Evolutionary conservation across 2,797 vertebrate genomes (phyloP), one percentile per base, ranked within the genome.

Genomic region (Xenops minutus): DNA sequence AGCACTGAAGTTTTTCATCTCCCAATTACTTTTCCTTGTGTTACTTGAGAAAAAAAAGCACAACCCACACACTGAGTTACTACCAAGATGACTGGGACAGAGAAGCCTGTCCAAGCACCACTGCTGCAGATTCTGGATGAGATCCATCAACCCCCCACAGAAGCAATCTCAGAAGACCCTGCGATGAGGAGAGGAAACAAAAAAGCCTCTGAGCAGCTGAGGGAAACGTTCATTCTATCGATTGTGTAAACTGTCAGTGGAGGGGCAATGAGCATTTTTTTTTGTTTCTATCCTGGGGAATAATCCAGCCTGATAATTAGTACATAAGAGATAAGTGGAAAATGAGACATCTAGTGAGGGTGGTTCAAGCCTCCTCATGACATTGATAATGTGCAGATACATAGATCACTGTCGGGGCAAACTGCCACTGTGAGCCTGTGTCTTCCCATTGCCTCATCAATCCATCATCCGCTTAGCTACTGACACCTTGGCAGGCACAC

Each of bases 401-500:
- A 96, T 96, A 96, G 96, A 97, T 96, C 96, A 97, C 95, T 98
- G 96, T 97, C 89, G 85, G 95, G 95, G 94, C 85, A 95, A 95
- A 86, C 95, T 74, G 95, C 93, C 96, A 96, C 94, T 64, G 80
- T 76, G 63, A 89, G 93, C 94, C 88, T 96, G 34, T 91, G 90
- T 96, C 96, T 96, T 96, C 97, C 80, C 55, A 88, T 96, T 81
- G 94, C 97, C 97, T 98, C 97, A 98, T 98, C 98, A 98, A 98
- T 98, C 98, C 96, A 97, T 98, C 98, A 98, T 97, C 96, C 71
- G 96, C 95, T 98, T 96, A 97, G 97, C 97, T 80, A 72, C 95
- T 98, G 98, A 98, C 98, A 98, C 97, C 96, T 97, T 97, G 97
- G 97, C 97, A 97, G 97, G 97, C 96, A 95, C 96, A 97, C 94